Base-by-base conservation (phyloP, 2,888 invertebrate species). In the Rhodophaea formosa region DNA sequence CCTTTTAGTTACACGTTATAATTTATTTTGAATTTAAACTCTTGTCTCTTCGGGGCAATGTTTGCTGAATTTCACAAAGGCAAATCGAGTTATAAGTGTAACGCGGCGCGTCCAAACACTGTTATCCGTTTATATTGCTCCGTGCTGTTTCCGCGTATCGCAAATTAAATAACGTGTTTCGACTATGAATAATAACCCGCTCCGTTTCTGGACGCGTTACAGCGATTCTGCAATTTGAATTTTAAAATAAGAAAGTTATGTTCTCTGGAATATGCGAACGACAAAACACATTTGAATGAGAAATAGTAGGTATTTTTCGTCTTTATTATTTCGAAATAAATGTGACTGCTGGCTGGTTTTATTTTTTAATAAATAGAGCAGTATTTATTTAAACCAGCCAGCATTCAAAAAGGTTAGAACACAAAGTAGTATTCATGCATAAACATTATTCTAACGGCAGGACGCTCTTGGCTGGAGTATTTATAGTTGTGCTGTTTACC, bases 91-190 rank as follows among this genome's bases (percentile, higher is more conserved):
- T 89, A 88, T 77, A 82, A 80, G 79, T 80, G 84, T 79, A 81
- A 83, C 80, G 74, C 75, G 69, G 66, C 68, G 78, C 73, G 72
- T 73, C 79, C 80, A 76, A 77, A 81, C 77, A 74, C 68, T 68
- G 82, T 80, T 82, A 83, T 80, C 79, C 81, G 79, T 85, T 87
- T 88, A 85, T 86, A 84, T 79, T 73, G 71, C 79, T 77, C 75
- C 79, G 77, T 81, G 69, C 79, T 72, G 80, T 81, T 81, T 80
- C 77, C 78, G 81, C 79, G 79, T 83, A 83, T 84, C 79, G 80
- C 79, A 87, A 89, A 88, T 89, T 88, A 84, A 87, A 88, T 88
- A 84, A 84, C 82, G 77, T 80, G 80, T 79, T 82, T 77, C 75
- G 80, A 79, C 81, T 84, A 77, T 80, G 80, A 82, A 80, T 83